Percentiles rank a stretch among this genome's conserved stretches.
Evolutionary conservation across 1,140 invertebrate genomes (phyloP).

Genomic region (Ceratina calcarata): DNA sequence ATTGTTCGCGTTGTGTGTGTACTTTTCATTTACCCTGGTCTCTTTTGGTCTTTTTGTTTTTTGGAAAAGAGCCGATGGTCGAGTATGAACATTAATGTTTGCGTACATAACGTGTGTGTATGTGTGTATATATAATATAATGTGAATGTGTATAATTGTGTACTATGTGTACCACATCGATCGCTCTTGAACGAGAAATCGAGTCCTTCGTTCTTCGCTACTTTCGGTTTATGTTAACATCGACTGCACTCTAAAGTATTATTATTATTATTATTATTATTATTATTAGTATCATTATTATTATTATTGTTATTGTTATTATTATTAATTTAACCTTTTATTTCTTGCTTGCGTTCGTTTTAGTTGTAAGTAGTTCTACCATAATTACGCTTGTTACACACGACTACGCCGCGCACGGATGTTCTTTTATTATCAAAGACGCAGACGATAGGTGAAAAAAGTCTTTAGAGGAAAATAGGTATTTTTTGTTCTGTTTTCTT

Average conservation of each 20-base stretch:
- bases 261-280: slow-evolving; percentile 7
- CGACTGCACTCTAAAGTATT: slow-evolving; percentile 57
- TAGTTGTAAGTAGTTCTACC: slow-evolving; percentile 48
- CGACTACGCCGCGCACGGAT: slow-evolving; percentile 54
- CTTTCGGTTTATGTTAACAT: slow-evolving; percentile 57
- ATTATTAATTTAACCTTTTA: slow-evolving; percentile 5
- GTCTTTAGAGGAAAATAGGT: slow-evolving; percentile 76
- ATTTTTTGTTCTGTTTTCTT: slow-evolving; percentile 42
- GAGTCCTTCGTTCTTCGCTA: slow-evolving; percentile 16
- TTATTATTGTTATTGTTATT: slow-evolving; percentile 20
- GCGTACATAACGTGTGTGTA: slow-evolving; percentile 1
- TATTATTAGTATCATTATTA: slow-evolving; percentile 13
- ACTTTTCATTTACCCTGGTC: slow-evolving; percentile 42
- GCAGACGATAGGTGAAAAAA: slow-evolving; percentile 73
- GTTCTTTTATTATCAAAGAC: slow-evolving; percentile 53
- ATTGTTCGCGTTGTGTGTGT: slow-evolving; percentile 3
- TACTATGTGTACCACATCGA: background rate
- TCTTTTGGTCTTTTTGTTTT: slow-evolving; percentile 5
- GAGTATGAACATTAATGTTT: slow-evolving; percentile 21
- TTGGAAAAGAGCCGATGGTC: slow-evolving; percentile 11
- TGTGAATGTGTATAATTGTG: background rate
- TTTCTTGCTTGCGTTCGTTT: slow-evolving; percentile 29
- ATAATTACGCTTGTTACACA: slow-evolving; percentile 59
- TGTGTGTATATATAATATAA: background rate
- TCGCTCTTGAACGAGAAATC: slow-evolving; percentile 10